Evolutionary conservation across 2,888 invertebrate genomes (phyloP).

Genomic region (Tineola bisselliella): DNA sequence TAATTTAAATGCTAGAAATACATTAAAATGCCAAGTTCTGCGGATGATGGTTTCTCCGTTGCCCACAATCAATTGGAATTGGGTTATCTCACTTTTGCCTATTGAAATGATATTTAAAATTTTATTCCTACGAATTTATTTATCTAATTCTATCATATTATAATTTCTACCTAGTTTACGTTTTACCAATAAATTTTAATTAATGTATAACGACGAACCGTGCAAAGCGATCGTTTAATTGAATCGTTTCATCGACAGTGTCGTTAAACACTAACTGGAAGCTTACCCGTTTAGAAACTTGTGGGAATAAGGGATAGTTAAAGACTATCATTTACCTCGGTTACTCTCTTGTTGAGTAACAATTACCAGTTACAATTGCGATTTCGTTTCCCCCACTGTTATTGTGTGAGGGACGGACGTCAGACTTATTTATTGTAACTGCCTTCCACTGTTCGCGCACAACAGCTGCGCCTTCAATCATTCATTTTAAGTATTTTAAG

Average conservation of each 20-base stretch:
- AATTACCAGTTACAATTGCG: slow-evolving; percentile 22
- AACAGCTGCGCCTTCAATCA: slow-evolving; percentile 30
- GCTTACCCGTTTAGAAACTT: not conserved
- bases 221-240: not conserved
- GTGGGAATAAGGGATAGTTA: not conserved
- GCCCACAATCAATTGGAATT: not conserved
- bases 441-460: slow-evolving; percentile 23
- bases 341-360: slow-evolving; percentile 11
- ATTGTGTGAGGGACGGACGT: slow-evolving; percentile 20
- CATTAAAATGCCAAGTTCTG: not conserved
- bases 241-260: not conserved
- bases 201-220: not conserved
- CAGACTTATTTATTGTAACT: slow-evolving; percentile 25
- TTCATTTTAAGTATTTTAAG: slow-evolving; percentile 22
- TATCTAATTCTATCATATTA: too few relatives aligned
- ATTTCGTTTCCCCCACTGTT: slow-evolving; percentile 23
- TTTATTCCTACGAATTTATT: slow-evolving; percentile 7
- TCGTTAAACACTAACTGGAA: not conserved
- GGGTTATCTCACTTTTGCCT: not conserved
- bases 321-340: slow-evolving; percentile 3
- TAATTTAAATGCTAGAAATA: not conserved
- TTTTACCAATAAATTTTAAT: not conserved
- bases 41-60: too few relatives aligned
- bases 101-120: slow-evolving; percentile 3
- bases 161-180: too few relatives aligned